Base-by-base conservation (phyloP, 2,113 vertebrate species). In the Poecilia latipinna region DNA sequence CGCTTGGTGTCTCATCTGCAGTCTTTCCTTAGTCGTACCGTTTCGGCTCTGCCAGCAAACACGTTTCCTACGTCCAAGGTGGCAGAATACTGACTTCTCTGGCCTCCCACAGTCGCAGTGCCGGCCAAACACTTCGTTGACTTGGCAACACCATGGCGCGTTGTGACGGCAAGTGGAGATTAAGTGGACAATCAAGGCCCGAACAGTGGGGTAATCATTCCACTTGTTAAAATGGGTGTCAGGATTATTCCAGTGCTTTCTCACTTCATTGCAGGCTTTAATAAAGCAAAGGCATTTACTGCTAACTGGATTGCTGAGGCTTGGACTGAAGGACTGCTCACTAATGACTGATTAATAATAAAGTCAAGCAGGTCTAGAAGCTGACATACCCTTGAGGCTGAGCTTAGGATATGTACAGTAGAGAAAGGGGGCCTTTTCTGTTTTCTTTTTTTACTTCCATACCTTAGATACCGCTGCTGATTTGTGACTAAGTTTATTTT, bases 131-230 rank as follows among this genome's bases (percentile, higher is more conserved):
- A 65, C 75, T 85, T 77, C 57, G 87, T 86, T 78, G 87, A 90
- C 90, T 90, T 89, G 90, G 91, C 91, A 90, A 85, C 80, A 62
- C 71, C 2, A 82, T 82, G 69, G 78, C 64, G 82, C 78, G 76
- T 89, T 91, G 88, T 81, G 88, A 86, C 71, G 76, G 85, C 48
- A 44, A 84, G 68, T 75, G 78, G 84, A 93, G 93, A 94, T 94
- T 91, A 93, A 94, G 91, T 93, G 92, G 89, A 91, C 93, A 93
- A 93, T 94, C 93, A 93, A 77, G 83, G 83, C 85, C 74, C 80
- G 89, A 90, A 88, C 86, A 79, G 83, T 68, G 70, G 83, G 84
- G 88, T 86, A 93, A 94, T 95, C 88, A 90, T 91, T 93, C 82
- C 88, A 92, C 89, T 87, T 83, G 78, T 78, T 82, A 65, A 92